Evolutionary conservation across 2,888 invertebrate genomes (phyloP).

Genomic region (Agriotes lineatus): DNA sequence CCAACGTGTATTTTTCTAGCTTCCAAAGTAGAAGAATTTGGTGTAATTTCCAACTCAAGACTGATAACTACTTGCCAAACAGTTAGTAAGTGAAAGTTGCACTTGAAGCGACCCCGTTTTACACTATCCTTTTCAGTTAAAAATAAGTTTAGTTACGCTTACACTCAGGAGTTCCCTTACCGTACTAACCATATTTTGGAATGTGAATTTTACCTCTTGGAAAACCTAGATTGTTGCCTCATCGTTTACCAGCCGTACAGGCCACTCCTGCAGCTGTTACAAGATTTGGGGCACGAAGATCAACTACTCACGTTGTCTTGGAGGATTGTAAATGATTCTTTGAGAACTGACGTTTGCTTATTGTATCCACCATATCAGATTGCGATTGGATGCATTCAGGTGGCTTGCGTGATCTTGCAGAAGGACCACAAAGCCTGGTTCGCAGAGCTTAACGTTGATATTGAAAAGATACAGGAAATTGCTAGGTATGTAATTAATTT

Average conservation of each 20-base stretch:
- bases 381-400: constrained; percentile 84
- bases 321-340: constrained; percentile 97
- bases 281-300: constrained; percentile 93
- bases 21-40: constrained; percentile 99
- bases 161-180: constrained; percentile 92
- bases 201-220: constrained; percentile 98
- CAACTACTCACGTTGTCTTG: constrained; percentile 92
- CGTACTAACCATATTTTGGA: constrained; percentile 95
- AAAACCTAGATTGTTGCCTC: constrained; percentile 98
- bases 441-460: constrained; percentile 96
- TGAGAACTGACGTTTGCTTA: constrained; percentile 95
- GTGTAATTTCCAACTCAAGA: constrained; percentile 96
- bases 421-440: constrained; percentile 97
- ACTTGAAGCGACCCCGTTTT: not conserved
- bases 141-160: constrained; percentile 95
- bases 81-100: constrained; percentile 76
- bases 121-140: constrained; percentile 72
- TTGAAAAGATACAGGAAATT: constrained; percentile 98
- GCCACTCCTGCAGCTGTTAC: constrained; percentile 89
- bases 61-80: constrained; percentile 95
- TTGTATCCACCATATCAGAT: constrained; percentile 95
- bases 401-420: constrained; percentile 93
- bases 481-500: constrained; percentile 91
- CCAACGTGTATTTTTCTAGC: constrained; percentile 98
- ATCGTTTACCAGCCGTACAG: constrained; percentile 98